Percentiles rank a stretch among this genome's conserved stretches.
Evolutionary conservation across 2,888 invertebrate genomes (phyloP).

Genomic region (Emmelina monodactyla): DNA sequence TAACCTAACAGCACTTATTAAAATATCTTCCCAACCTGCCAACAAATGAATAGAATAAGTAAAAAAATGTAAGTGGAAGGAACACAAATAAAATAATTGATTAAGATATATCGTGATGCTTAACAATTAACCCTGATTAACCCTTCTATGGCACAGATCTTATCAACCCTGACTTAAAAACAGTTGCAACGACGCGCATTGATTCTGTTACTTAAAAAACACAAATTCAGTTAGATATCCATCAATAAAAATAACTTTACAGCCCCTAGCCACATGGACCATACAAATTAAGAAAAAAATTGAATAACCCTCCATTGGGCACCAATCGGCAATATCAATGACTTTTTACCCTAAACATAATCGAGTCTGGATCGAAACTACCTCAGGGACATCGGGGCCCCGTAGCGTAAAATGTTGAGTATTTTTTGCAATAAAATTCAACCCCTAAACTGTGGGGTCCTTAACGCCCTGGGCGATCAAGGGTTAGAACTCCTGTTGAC

Average conservation of each 20-base stretch:
- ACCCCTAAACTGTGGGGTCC: slow-evolving; percentile 44
- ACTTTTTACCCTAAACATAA: slow-evolving; percentile 66
- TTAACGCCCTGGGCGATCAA: slow-evolving; percentile 35
- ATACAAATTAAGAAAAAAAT: slow-evolving; percentile 58
- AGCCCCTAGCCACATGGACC: slow-evolving; percentile 40
- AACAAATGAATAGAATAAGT: no score
- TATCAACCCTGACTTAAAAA: no score
- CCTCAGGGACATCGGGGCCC: slow-evolving; percentile 57
- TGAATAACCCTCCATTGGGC: slow-evolving; percentile 52
- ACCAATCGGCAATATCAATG: slow-evolving; percentile 61
- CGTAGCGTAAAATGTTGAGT: slow-evolving; percentile 49
- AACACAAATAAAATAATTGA: no score
- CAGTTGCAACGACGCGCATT: no score
- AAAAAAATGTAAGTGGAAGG: no score
- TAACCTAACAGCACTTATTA: no score
- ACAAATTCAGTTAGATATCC: slow-evolving; percentile 36
- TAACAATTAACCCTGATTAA: neutral
- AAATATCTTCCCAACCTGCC: no score
- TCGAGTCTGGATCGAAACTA: slow-evolving; percentile 62
- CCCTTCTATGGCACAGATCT: no score
- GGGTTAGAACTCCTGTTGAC: slow-evolving; percentile 31
- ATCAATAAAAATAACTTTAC: slow-evolving; percentile 33
- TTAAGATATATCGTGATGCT: neutral
- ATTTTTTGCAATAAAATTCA: slow-evolving; percentile 52
- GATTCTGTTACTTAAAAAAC: no score